Base-by-base conservation (phyloP, 2,888 invertebrate species). In the Caradrina kadenii region DNA sequence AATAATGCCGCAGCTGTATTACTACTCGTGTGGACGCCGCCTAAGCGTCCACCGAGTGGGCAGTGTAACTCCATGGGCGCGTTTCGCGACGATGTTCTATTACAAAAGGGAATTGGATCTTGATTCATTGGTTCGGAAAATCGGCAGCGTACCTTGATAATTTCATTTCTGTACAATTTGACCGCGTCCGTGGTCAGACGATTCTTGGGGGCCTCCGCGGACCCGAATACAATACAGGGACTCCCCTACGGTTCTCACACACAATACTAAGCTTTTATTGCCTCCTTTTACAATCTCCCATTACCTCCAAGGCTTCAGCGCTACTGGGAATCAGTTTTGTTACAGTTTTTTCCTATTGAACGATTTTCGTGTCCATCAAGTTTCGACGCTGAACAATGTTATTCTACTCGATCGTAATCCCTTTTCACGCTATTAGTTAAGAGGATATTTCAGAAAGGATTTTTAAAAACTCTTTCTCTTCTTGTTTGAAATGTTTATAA, bases 121-220 rank as follows among this genome's bases (percentile, higher is more conserved):
- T 96, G 96, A 96, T 95, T 96, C 96, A 96, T 96, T 96, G 96
- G 96, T 92, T 94, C 96, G 95, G 96, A 96, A 96, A 96, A 96
- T 96, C 96, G 96, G 94, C 94, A 95, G 92, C 95, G 96, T 95
- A 95, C 96, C 96, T 96, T 96, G 96, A 96, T 96, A 96, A 96
- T 96, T 96, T 95, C 96, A 96, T 96, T 96, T 96, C 96, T 96
- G 95, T 95, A 96, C 96, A 96, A 96, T 96, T 96, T 96, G 96
- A 95, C 94, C 96, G 95, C 93, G 93, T 90, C 93, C 93, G 94
- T 94, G 95, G 95, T 94, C 95, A 93, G 95, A 87, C 94, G 94
- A 93, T 93, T 94, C 94, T 93, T 93, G 91, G 92, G 92, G 92
- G 90, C 92, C 94, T 92, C 94, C 87, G 90, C 89, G 94, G 95